phyloP scores from a whole-genome alignment of 2,113 vertebrate species.

The Zosterops borbonicus region DNA sequence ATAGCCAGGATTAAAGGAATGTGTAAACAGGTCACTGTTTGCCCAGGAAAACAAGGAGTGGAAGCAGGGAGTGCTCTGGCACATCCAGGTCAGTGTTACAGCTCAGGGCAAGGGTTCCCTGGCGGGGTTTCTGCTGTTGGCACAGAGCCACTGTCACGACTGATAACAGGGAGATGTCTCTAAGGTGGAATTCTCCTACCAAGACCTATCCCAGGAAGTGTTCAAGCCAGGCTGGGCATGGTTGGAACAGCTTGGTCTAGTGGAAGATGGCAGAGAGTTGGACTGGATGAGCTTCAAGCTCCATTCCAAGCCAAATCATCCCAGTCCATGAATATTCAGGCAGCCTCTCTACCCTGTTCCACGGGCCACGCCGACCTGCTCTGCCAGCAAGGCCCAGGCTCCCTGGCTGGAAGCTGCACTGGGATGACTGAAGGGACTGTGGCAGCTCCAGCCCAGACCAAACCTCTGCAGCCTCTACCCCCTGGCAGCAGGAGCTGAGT shows the following conservation, averaged over 20 bases:
- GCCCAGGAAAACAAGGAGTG: background rate
- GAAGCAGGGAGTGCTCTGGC: background rate
- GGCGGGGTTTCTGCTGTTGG: background rate
- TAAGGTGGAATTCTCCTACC: background rate
- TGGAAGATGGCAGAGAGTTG: background rate
- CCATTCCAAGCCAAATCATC: background rate
- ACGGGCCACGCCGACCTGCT: background rate
- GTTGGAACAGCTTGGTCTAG: background rate
- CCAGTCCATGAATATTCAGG: background rate
- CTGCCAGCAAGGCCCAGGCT: background rate
- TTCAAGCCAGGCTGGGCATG: background rate
- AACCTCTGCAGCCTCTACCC: background rate
- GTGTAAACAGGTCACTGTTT: background rate
- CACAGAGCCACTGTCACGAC: background rate
- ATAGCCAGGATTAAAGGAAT: background rate
- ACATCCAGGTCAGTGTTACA: background rate
- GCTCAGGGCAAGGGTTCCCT: background rate
- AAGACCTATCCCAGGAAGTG: background rate
- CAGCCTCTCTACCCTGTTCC: conserved; percentile 31
- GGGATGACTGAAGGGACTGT: background rate
- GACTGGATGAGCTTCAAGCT: background rate
- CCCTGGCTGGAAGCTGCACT: background rate
- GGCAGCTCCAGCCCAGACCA: background rate
- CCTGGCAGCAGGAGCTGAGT: background rate
- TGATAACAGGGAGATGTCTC: background rate